Conservation (phyloP, 37 sponge, comb jelly and placozoan genomes). For the Cliona cf. orientalis region DNA sequence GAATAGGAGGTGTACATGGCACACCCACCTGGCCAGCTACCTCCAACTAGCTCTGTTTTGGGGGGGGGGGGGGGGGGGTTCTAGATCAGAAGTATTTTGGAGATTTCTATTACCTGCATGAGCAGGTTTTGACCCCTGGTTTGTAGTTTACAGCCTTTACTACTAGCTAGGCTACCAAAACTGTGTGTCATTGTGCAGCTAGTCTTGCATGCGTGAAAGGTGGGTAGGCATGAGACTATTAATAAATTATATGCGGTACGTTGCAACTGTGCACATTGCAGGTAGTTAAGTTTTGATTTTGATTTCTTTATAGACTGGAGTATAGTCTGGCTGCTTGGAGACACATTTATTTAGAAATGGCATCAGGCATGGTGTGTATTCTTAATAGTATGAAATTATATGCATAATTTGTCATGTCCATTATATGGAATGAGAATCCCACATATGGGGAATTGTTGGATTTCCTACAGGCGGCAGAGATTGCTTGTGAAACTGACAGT, state of each 20-base stretch:
- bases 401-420: neutral
- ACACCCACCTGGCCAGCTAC: too few relatives aligned
- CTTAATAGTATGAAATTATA: neutral
- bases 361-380: neutral
- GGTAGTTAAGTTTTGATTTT: too few relatives aligned
- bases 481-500: neutral
- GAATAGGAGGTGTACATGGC: too few relatives aligned
- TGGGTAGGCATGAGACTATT: too few relatives aligned
- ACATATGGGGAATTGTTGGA: slow-evolving; percentile 35
- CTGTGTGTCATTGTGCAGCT: neutral
- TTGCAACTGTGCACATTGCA: too few relatives aligned
- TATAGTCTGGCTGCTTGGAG: neutral
- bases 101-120: neutral
- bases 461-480: slow-evolving; percentile 13
- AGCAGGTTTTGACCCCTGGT: slow-evolving; percentile 2
- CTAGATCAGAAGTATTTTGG: neutral
- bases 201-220: too few relatives aligned
- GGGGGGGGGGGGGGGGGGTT: too few relatives aligned
- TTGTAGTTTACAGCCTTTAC: slow-evolving; percentile 3
- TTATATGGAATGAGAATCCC: slow-evolving; percentile 12
- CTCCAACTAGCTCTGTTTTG: too few relatives aligned
- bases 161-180: neutral
- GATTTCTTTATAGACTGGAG: slow-evolving; percentile 14
- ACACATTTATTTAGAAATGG: neutral
- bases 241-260: too few relatives aligned